phyloP scores from a whole-genome alignment of 1,140 invertebrate species.

The Bombus affinis region DNA sequence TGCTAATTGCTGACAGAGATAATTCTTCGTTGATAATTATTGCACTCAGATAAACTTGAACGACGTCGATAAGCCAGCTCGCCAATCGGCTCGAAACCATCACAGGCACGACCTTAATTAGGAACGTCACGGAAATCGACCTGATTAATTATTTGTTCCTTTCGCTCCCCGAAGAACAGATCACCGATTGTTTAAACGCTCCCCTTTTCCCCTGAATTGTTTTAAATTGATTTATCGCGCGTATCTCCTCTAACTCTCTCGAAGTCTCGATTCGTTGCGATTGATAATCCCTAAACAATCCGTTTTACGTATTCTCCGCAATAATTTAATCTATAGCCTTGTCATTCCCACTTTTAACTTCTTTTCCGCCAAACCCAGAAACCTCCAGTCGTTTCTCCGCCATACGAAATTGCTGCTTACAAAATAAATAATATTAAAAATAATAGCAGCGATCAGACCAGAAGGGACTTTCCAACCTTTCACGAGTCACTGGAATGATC shows the following conservation, averaged over 20 bases:
- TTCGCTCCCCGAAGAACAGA: not conserved
- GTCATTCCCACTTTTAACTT: too few species aligned
- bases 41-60: conserved; percentile 12
- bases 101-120: not conserved
- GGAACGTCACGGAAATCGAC: not conserved
- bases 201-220: too few species aligned
- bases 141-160: not conserved
- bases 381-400: too few species aligned
- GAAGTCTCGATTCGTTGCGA: not conserved
- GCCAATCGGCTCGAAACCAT: not conserved
- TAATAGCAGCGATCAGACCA: too few species aligned
- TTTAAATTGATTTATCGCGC: not conserved
- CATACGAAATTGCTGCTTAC: too few species aligned
- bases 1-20: conserved; percentile 6
- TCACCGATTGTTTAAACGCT: not conserved
- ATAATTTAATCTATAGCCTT: too few species aligned
- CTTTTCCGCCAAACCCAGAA: too few species aligned
- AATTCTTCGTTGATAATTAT: conserved; percentile 20
- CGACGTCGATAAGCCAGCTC: not conserved
- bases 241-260: not conserved
- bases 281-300: too few species aligned
- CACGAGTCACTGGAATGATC: too few species aligned
- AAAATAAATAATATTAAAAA: too few species aligned
- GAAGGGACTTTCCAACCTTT: too few species aligned
- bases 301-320: too few species aligned